Base-by-base conservation (phyloP, 2,888 invertebrate species). In the Melanotus villosus region DNA sequence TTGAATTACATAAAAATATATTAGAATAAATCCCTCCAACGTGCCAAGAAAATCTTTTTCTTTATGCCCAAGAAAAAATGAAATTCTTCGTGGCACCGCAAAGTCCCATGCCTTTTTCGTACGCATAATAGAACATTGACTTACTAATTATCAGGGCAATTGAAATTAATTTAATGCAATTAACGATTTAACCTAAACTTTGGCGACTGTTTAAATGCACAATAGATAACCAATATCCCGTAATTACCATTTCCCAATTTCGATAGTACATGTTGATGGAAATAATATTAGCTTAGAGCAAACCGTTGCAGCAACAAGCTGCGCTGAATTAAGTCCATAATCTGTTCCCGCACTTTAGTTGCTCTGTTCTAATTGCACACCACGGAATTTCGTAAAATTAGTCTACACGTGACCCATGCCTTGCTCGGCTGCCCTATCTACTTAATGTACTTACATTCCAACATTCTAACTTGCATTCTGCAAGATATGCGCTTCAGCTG, bases 401-500 rank as follows among this genome's bases (percentile, higher is more conserved):
- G 16, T 6, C 50, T 50, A 32, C 50, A 50, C 50, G 50, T 50
- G 30, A 7, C 14, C 2, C 30, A 26, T 14, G 50, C 12, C 50
- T 26, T 26, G 14, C 14, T 9, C 50, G 14, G 14, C 9, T 2
- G n/a, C 47, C 23, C 0, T 30, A 6, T 32, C n/a, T 30, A 1
- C 45, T 47, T 30, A 14, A 12, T 26, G 50, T 12, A 14, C 2
- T 4, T 10, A 26, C 50, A 50, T 50, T 50, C 30, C 50, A n/a
- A 32, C 32, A 50, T 32, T 7, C 50, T 16, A 36, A 19, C 34
- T 34, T 56, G 56, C 56, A 56, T 14, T 50, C 14, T 36, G 56
- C 38, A 21, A 56, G 56, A 34, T 41, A 58, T 58, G 41, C 58
- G 41, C 58, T 58, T 34, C 21, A 16, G 36, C 6, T 58, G 43